These are phyloP conservation scores for Atherinosoma microstoma DNA, from an alignment of 2,797 vertebrate genomes.

Conservation along the genomic window DNA sequence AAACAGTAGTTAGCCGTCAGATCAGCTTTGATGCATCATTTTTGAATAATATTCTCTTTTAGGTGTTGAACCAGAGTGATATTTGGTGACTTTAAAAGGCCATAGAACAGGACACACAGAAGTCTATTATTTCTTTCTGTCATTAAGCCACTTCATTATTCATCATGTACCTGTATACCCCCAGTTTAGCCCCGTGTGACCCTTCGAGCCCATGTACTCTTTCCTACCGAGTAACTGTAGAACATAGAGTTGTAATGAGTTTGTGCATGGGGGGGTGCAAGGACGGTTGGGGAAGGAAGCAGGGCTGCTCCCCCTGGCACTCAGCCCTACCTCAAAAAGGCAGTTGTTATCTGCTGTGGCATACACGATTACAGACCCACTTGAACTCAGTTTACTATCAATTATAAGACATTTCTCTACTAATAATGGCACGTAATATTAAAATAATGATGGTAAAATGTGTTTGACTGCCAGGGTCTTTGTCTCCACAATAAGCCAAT, in stretches of 20 bases:
- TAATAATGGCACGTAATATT: neutral
- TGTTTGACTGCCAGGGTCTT: neutral
- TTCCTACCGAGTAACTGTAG: slow-evolving; percentile 36
- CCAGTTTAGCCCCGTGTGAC: slow-evolving; percentile 9
- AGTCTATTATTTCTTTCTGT: neutral
- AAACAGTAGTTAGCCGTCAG: too few species aligned
- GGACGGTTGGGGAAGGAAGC: slow-evolving; percentile 79
- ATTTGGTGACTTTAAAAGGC: too few species aligned
- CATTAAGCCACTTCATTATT: neutral
- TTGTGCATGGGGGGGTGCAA: slow-evolving; percentile 50
- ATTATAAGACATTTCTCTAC: slow-evolving; percentile 6
- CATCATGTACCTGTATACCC: neutral
- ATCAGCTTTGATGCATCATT: too few species aligned
- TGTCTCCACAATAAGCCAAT: neutral
- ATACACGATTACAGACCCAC: slow-evolving; percentile 39
- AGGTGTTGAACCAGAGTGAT: too few species aligned
- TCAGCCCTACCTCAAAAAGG: slow-evolving; percentile 60
- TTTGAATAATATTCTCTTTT: too few species aligned
- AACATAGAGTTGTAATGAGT: slow-evolving; percentile 31
- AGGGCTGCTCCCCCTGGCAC: slow-evolving; percentile 67
- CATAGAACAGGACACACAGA: neutral
- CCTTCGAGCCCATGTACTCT: slow-evolving; percentile 7
- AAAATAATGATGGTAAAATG: neutral
- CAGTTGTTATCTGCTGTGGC: slow-evolving; percentile 64
- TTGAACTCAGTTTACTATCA: slow-evolving; percentile 1